These are phyloP conservation scores for Danio jaintianensis DNA, from an alignment of 2,797 vertebrate species.

Conservation along the genomic window DNA sequence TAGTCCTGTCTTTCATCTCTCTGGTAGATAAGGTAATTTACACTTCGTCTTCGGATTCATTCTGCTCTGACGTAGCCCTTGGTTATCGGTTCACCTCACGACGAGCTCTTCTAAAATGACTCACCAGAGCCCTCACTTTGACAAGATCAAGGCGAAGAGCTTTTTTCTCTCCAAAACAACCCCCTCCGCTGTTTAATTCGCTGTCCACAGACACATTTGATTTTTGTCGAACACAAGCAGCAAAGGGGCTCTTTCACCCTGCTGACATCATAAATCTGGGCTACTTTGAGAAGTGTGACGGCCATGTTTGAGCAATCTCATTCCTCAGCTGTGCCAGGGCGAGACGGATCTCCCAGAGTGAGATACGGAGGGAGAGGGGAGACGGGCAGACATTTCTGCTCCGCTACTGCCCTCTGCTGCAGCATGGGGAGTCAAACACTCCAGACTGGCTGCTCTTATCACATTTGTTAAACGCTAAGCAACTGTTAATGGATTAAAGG, in stretches of 20 bases:
- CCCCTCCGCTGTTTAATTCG: slow-evolving; percentile 69
- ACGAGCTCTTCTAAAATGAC: slow-evolving; percentile 74
- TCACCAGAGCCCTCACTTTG: slow-evolving; percentile 67
- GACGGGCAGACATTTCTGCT: slow-evolving; percentile 64
- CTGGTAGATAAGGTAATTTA: slow-evolving; percentile 73
- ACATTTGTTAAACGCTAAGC: not conserved
- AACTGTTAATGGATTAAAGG: not conserved
- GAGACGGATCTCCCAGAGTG: slow-evolving; percentile 42
- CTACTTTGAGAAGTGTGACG: slow-evolving; percentile 74
- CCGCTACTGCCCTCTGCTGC: slow-evolving; percentile 82
- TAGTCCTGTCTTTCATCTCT: slow-evolving; percentile 74
- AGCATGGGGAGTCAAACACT: slow-evolving; percentile 7
- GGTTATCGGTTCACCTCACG: slow-evolving; percentile 74
- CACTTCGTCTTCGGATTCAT: slow-evolving; percentile 75
- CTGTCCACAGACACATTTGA: slow-evolving; percentile 71
- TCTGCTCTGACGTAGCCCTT: slow-evolving; percentile 63
- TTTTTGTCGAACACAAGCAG: slow-evolving; percentile 71
- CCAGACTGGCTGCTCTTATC: not conserved
- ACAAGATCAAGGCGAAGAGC: slow-evolving; percentile 64
- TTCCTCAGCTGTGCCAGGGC: slow-evolving; percentile 73
- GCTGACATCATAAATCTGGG: slow-evolving; percentile 78
- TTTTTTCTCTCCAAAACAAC: slow-evolving; percentile 64
- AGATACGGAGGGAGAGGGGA: not conserved
- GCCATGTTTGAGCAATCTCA: slow-evolving; percentile 68
- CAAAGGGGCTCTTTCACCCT: slow-evolving; percentile 70